Evolutionary conservation across 37 sponge, comb jelly and placozoan genomes (phyloP), one percentile per base, ranked within the genome.

Genomic region (Hormiphora californensis): DNA sequence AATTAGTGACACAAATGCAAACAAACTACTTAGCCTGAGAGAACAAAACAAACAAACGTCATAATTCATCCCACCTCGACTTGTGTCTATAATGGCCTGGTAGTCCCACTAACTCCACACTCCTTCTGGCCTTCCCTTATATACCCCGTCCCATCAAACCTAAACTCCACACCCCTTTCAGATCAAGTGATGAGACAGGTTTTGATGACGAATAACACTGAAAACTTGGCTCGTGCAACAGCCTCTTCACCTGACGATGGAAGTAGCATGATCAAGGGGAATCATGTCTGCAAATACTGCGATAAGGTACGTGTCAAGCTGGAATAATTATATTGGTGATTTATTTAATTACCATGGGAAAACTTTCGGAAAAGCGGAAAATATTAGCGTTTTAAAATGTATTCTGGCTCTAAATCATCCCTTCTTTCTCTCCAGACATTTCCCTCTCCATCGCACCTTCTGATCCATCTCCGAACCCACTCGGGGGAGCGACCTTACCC

Each of bases 151-250:
- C n/a, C n/a, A n/a, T n/a, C n/a, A n/a, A n/a, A n/a, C n/a, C n/a
- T n/a, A n/a, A n/a, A n/a, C n/a, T n/a, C n/a, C n/a, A n/a, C n/a
- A 23, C 27, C 61, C 61, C 27, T 41, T 73, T 73, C 81, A 73
- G 81, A 73, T 41, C 81, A 73, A 41, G 81, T 73, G 4, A 73
- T 73, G 81, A 27, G 81, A 40, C 81, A 73, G 43, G 81, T 73
- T 5, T 41, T 73, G 36, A 27, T 73, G 46, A 73, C n/a, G n/a
- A n/a, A n/a, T n/a, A n/a, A 73, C 81, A n/a, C 41, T 0, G 81
- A 73, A 36, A n/a, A n/a, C n/a, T 28, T 46, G 43, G 1, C 43
- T 22, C 21, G 17, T 4, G 25, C 28, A n/a, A 57, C 59, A 7
- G 4, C 59, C 28, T 19, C 59, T 27, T 4, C 59, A 19, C 21